phyloP scores from a whole-genome alignment of 2,888 invertebrate species.

The Heliconius ethilla region DNA sequence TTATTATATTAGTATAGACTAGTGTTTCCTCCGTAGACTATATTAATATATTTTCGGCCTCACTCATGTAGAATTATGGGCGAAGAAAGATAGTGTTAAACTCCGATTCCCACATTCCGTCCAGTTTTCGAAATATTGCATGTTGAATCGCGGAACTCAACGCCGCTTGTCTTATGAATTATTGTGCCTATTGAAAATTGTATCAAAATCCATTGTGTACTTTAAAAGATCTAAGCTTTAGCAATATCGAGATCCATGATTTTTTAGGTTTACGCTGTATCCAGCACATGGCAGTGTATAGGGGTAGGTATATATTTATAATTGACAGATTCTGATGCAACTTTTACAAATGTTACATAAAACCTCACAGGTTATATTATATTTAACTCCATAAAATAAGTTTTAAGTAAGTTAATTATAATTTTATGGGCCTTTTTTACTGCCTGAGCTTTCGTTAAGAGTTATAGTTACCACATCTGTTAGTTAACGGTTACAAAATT shows the following conservation, averaged over 20 bases:
- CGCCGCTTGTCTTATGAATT: too few relatives aligned
- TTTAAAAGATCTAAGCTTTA: neutral
- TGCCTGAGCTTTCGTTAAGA: constrained; percentile 13
- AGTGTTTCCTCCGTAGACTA: neutral
- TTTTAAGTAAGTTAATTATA: constrained; percentile 19
- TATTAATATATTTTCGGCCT: too few relatives aligned
- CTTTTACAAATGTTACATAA: constrained; percentile 4
- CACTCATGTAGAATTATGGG: too few relatives aligned
- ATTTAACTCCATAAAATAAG: constrained; percentile 1
- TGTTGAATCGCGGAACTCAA: too few relatives aligned
- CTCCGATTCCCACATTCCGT: too few relatives aligned
- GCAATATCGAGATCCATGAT: too few relatives aligned
- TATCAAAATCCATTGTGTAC: neutral
- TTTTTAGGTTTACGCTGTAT: neutral
- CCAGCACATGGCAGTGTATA: neutral
- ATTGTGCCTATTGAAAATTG: neutral
- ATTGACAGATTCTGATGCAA: constrained; percentile 12
- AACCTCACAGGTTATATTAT: neutral
- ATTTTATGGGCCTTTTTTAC: constrained; percentile 11
- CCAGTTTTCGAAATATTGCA: too few relatives aligned
- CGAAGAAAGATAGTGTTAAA: too few relatives aligned
- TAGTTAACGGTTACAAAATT: constrained; percentile 12
- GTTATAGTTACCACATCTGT: constrained; percentile 17
- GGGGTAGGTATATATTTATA: neutral
- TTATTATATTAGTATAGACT: too few relatives aligned